Evolutionary conservation across 2,113 vertebrate species (phyloP).

Genomic region (Axis porcinus): DNA sequence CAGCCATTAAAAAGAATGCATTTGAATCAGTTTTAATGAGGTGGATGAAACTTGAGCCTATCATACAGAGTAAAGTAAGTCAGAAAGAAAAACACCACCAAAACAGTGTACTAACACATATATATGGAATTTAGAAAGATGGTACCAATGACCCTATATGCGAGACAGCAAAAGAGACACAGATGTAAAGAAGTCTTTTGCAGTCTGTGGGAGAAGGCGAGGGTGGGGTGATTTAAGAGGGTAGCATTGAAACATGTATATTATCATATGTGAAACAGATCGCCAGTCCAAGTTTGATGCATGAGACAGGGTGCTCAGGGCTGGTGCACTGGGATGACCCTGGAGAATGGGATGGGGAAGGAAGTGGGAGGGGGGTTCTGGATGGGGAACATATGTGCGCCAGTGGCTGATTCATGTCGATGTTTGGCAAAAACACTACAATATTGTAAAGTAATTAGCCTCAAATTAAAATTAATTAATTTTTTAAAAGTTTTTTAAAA

Average conservation of each 20-base stretch:
- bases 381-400: fast-evolving
- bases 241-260: neutral
- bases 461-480: neutral
- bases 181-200: neutral
- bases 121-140: neutral
- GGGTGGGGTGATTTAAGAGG: neutral
- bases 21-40: neutral
- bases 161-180: neutral
- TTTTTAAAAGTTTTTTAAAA: neutral
- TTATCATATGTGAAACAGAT: neutral
- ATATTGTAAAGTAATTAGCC: neutral
- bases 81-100: neutral
- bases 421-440: neutral
- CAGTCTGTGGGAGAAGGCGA: neutral
- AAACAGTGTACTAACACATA: neutral
- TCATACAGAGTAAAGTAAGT: neutral
- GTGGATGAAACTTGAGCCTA: neutral
- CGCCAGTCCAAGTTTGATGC: neutral
- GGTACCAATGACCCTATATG: neutral
- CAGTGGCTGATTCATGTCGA: neutral
- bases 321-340: neutral
- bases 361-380: neutral
- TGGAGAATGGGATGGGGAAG: neutral
- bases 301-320: neutral
- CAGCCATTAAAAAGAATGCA: neutral